Base-by-base conservation (phyloP, 2,113 vertebrate species). In the Otocyon megalotis region DNA sequence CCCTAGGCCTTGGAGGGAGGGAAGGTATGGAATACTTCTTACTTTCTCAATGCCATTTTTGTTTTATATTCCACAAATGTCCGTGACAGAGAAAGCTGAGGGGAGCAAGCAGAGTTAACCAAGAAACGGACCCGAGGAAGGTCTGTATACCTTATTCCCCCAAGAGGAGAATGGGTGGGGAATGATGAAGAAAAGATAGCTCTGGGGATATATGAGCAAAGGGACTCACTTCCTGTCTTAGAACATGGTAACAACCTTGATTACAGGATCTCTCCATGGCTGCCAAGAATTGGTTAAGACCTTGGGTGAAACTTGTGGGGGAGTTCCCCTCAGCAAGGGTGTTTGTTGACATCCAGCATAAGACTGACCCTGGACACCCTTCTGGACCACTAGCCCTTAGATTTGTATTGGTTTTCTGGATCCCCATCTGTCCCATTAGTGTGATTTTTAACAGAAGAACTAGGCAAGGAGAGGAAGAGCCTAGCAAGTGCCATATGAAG, bases 1-100 rank as follows among this genome's bases (percentile, higher is more conserved):
- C n/a, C n/a, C 0, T 1, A 74, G 13, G 53, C 53, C 22, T 13
- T 48, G 11, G 9, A 13, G 0, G 26, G n/a, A 69, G 5, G 43
- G 32, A 67, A 71, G 43, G 4, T 19, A 90, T 19, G 22, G 22
- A 4, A 22, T 82, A 4, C 26, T 87, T 86, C 20, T 91, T 32
- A 54, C 50, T 90, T 96, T 74, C 8, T 84, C 48, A 62, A 16
- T 17, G 30, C 71, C 28, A 24, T 35, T 53, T 63, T 69, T 80
- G 6, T 69, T 89, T 82, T 19, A 15, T 56, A 60, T 63, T 65
- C 50, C 20, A 65, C 62, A 89, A 5, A 7, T 60, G 28, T 50
- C 43, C 71, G 10, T 74, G 80, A 72, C 90, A 62, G 63, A 82
- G 67, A 37, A 54, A 37, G 81, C 37, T 62, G 8, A 17, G 84